These are phyloP conservation scores for Genyomyrus donnyi DNA, from an alignment of 2,113 vertebrate genomes.

Conservation along the genomic window DNA sequence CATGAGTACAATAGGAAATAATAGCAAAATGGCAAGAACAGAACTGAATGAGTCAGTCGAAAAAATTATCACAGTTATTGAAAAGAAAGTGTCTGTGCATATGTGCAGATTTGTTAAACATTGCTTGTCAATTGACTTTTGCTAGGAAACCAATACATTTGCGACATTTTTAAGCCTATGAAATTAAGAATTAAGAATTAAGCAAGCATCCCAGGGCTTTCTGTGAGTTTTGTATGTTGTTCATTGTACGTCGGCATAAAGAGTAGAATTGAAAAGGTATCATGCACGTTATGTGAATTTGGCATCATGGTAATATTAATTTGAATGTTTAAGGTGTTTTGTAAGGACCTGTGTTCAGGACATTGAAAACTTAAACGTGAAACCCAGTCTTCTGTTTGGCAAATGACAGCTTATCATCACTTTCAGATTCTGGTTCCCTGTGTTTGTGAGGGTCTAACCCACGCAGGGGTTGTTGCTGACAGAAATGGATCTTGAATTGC, in stretches of 20 bases:
- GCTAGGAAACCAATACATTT: not conserved
- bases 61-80: not conserved
- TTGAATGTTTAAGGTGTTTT: not conserved
- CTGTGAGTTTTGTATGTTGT: not conserved
- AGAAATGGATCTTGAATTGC: not conserved
- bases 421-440: not conserved
- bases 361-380: not conserved
- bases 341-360: not conserved
- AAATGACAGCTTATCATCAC: not conserved
- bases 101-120: not conserved
- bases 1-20: not conserved
- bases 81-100: not conserved
- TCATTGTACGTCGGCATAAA: not conserved
- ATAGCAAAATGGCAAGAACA: not conserved
- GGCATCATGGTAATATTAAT: not conserved
- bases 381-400: not conserved
- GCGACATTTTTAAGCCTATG: not conserved
- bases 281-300: not conserved
- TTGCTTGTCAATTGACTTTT: not conserved
- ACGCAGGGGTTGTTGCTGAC: not conserved
- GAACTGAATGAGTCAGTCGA: not conserved
- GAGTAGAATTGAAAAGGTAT: not conserved
- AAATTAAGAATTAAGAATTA: not conserved
- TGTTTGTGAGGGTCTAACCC: not conserved
- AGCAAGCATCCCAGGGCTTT: not conserved